A percentile compares a stretch with the other conserved stretches of the same genome.
Conservation (phyloP, 2,113 vertebrate species). For the Triplophysa dalaica region DNA sequence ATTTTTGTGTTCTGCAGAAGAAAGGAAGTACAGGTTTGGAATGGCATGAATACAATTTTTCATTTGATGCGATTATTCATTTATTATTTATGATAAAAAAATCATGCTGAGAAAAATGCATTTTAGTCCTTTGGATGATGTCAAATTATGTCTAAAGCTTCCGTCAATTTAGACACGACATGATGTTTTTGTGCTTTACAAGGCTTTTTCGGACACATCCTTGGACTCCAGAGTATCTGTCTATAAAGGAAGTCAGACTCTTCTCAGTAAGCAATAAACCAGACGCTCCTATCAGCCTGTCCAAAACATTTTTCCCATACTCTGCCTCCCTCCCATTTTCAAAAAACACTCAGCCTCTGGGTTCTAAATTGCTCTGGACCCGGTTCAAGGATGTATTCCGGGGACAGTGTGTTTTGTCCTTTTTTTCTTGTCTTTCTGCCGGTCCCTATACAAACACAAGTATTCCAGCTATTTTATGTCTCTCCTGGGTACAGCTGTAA, state of each 20-base stretch:
- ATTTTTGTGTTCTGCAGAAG: too few relatives aligned
- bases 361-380: conserved; percentile 55
- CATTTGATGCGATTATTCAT: too few relatives aligned
- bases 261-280: conserved; percentile 61
- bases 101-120: too few relatives aligned
- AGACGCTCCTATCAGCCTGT: conserved; percentile 57
- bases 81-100: too few relatives aligned
- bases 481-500: conserved; percentile 71
- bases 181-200: too few relatives aligned
- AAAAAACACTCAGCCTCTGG: conserved; percentile 48
- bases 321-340: conserved; percentile 49
- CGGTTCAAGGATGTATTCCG: conserved; percentile 77
- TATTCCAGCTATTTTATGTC: conserved; percentile 71
- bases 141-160: neutral
- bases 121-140: too few relatives aligned
- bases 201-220: neutral
- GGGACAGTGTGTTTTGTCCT: conserved; percentile 60
- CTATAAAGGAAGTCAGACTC: conserved; percentile 32
- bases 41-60: too few relatives aligned
- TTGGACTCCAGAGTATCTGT: conserved; percentile 30
- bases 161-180: too few relatives aligned
- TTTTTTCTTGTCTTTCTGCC: conserved; percentile 55
- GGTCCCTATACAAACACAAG: conserved; percentile 72
- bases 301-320: conserved; percentile 75
- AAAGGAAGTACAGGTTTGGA: too few relatives aligned